These are phyloP conservation scores for Psettodes erumei DNA, from an alignment of 2,113 vertebrate species.

Conservation along the genomic window DNA sequence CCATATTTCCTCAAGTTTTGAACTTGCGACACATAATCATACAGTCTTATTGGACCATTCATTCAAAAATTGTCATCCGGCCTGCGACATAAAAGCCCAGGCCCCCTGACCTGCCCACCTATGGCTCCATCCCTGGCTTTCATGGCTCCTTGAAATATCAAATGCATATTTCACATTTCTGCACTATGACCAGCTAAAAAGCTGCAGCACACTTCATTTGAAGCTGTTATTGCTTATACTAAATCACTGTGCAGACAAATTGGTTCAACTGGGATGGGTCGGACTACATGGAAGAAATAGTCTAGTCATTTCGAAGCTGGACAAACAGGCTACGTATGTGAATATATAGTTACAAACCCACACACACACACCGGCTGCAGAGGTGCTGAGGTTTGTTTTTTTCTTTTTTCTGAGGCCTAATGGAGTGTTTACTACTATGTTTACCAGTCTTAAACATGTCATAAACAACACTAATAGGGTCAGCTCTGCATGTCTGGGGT, in stretches of 20 bases:
- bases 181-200: constrained; percentile 53
- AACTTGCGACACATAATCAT: constrained; percentile 51
- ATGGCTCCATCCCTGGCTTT: constrained; percentile 41
- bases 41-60: constrained; percentile 73
- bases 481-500: constrained; percentile 75
- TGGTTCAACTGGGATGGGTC: constrained; percentile 23
- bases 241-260: constrained; percentile 75
- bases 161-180: constrained; percentile 77
- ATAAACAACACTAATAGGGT: constrained; percentile 79
- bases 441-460: constrained; percentile 76
- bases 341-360: constrained; percentile 32
- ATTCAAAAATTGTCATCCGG: constrained; percentile 68
- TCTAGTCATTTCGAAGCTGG: constrained; percentile 32
- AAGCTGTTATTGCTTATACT: constrained; percentile 73
- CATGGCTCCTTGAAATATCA: constrained; percentile 67
- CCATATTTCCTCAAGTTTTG: constrained; percentile 57
- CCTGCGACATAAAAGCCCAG: constrained; percentile 63
- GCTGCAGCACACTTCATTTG: constrained; percentile 39
- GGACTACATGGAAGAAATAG: constrained; percentile 49
- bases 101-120: constrained; percentile 67
- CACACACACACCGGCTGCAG: constrained; percentile 4
- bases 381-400: constrained; percentile 41
- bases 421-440: constrained; percentile 77
- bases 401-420: constrained; percentile 51
- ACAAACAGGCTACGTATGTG: constrained; percentile 22